Evolutionary conservation across 2,113 vertebrate genomes (phyloP).

Genomic region (Mastomys natalensis): DNA sequence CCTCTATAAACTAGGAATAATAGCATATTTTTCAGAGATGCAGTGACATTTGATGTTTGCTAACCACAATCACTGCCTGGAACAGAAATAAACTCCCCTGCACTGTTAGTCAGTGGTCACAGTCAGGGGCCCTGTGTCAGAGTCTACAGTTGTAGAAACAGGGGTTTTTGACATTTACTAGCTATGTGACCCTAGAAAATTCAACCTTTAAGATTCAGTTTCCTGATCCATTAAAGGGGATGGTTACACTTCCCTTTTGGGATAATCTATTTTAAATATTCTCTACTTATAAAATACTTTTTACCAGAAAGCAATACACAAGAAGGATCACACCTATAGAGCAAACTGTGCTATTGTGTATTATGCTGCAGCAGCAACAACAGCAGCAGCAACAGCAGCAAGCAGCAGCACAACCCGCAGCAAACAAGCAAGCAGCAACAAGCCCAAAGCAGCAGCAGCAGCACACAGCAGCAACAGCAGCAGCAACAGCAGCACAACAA

Average conservation of each 20-base stretch:
- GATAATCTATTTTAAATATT: background rate
- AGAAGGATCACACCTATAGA: background rate
- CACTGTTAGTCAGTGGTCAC: background rate
- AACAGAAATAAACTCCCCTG: background rate
- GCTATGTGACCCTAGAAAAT: background rate
- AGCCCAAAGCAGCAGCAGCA: background rate
- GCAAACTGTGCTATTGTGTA: fast-evolving
- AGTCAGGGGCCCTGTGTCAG: background rate
- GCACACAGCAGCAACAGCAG: background rate
- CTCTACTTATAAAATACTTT: background rate
- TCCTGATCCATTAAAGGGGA: background rate
- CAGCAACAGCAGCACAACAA: too few species aligned
- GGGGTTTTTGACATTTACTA: too few species aligned
- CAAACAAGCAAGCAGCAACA: too few species aligned
- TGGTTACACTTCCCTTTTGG: background rate
- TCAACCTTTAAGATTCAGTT: background rate
- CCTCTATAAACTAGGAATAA: background rate
- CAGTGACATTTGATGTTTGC: background rate
- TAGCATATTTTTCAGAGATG: background rate
- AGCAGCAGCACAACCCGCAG: background rate
- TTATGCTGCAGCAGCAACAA: background rate
- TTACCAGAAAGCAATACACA: background rate
- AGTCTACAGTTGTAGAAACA: background rate
- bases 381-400: background rate
- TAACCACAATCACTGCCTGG: background rate